Conservation (phyloP, 2,888 invertebrate genomes). For the Patella ulyssiponensis region DNA sequence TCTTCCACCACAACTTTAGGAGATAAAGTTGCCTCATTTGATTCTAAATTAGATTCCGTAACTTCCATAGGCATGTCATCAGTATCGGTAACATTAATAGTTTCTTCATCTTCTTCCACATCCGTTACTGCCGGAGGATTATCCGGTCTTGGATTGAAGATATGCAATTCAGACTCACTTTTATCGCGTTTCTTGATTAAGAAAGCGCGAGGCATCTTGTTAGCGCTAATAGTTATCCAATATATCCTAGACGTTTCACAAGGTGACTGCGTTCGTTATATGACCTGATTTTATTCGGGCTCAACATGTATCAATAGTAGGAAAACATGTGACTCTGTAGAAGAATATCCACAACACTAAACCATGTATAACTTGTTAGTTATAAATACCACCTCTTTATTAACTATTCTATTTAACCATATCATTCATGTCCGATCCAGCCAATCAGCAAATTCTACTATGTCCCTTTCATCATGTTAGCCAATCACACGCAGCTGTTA, state of each 20-base stretch:
- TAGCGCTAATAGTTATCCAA: too few species aligned
- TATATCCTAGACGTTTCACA: too few species aligned
- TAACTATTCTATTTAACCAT: background rate
- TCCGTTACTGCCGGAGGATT: background rate
- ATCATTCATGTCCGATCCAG: background rate
- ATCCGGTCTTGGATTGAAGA: background rate
- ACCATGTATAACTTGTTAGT: background rate
- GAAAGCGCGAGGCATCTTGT: constrained; percentile 32
- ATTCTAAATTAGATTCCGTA: background rate
- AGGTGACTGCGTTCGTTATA: too few species aligned
- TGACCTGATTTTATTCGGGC: too few species aligned
- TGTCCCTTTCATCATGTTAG: background rate
- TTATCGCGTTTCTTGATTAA: constrained; percentile 30
- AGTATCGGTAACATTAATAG: constrained; percentile 5
- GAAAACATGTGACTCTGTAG: background rate
- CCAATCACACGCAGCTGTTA: background rate
- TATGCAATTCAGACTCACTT: background rate
- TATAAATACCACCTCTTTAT: constrained; percentile 8
- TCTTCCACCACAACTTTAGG: background rate
- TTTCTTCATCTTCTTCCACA: background rate
- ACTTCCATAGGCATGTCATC: background rate
- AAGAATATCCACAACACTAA: background rate
- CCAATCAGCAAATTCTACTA: background rate
- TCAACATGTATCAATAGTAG: too few species aligned
- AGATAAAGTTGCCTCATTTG: background rate